Evolutionary conservation across 2,113 vertebrate species (phyloP).

Genomic region (Caretta caretta): DNA sequence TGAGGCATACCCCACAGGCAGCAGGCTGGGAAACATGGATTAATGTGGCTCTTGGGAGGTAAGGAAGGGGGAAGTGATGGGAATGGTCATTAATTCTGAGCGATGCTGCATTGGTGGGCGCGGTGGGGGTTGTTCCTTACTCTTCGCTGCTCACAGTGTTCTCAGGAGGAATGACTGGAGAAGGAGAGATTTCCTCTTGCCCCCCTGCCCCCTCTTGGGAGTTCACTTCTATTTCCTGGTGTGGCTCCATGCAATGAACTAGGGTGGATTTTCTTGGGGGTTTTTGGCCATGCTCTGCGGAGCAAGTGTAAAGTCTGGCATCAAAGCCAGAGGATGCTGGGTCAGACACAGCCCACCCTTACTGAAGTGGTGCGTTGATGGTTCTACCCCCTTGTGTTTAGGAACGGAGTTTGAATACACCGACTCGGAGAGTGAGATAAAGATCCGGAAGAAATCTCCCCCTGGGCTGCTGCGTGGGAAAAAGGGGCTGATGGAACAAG

Average conservation of each 20-base stretch:
- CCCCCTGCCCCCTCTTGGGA: background rate
- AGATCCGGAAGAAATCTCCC: slow-evolving; percentile 88
- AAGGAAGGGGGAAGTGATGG: background rate
- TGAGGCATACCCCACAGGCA: background rate
- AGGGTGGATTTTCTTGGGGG: background rate
- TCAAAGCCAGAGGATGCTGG: background rate
- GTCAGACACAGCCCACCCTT: background rate
- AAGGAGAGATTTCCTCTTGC: background rate
- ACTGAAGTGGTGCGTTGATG: background rate
- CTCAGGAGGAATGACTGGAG: background rate
- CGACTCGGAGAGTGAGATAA: slow-evolving; percentile 91
- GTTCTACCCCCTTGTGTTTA: slow-evolving; percentile 55
- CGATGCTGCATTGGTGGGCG: background rate
- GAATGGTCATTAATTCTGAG: background rate
- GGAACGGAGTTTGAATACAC: slow-evolving; percentile 95
- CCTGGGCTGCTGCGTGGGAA: slow-evolving; percentile 88
- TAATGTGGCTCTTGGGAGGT: background rate
- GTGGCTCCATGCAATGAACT: background rate
- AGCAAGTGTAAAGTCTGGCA: background rate
- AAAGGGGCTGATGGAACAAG: slow-evolving; percentile 84
- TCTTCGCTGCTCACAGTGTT: background rate
- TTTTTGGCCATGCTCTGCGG: background rate
- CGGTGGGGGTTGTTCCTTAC: too few relatives aligned
- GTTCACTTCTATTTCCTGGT: background rate
- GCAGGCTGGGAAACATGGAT: background rate